phyloP scores from a whole-genome alignment of 2,797 vertebrate species.

The Pipistrellus pygmaeus region DNA sequence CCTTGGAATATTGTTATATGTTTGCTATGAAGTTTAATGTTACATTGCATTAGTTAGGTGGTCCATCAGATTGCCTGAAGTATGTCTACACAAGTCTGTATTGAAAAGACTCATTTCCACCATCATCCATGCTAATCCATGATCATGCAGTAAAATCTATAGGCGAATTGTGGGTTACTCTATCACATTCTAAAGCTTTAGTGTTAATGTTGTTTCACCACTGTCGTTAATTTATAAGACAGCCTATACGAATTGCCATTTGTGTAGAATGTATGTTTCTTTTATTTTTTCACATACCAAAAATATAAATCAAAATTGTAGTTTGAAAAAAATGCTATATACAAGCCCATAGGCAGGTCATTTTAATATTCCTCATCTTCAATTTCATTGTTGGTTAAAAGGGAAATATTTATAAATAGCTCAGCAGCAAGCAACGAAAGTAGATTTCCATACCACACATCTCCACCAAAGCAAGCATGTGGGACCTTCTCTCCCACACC shows the following conservation, averaged over 20 bases:
- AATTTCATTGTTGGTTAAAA: background rate
- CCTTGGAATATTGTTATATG: background rate
- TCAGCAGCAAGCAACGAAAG: background rate
- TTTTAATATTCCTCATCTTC: background rate
- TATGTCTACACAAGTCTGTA: background rate
- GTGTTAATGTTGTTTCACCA: background rate
- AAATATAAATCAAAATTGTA: background rate
- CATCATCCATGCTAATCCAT: background rate
- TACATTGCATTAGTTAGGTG: background rate
- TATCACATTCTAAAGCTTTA: background rate
- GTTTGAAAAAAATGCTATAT: background rate
- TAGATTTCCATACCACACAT: background rate
- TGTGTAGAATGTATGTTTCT: background rate
- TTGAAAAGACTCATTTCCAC: background rate
- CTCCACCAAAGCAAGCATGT: background rate
- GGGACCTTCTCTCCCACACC: background rate
- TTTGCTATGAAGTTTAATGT: background rate
- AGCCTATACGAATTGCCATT: background rate
- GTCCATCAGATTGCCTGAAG: background rate
- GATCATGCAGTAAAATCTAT: background rate
- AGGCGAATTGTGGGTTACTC: background rate
- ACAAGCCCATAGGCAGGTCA: background rate
- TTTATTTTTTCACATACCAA: background rate
- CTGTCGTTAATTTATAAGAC: background rate
- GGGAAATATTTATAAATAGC: background rate